Conservation (phyloP, 2,888 invertebrate genomes). For the Nowickia ferox region DNA sequence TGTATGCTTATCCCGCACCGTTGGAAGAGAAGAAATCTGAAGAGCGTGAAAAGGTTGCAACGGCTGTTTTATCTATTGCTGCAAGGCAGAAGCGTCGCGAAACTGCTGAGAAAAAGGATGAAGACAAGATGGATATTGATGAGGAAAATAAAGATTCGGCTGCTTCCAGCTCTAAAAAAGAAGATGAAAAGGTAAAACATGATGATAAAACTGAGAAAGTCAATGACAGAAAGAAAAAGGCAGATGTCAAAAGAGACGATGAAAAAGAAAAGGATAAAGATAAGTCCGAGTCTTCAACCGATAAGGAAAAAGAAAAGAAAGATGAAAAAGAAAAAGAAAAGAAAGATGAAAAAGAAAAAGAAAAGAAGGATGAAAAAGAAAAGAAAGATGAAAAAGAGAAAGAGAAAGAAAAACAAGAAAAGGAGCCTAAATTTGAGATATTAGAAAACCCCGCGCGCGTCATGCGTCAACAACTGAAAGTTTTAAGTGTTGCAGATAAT, state of each 20-base stretch:
- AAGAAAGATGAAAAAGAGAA: constrained; percentile 87
- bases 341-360: constrained; percentile 9
- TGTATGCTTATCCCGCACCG: constrained; percentile 98
- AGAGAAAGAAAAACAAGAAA: constrained; percentile 88
- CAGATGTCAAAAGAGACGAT: constrained; percentile 77
- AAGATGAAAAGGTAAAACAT: constrained; percentile 79
- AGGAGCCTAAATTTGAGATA: constrained; percentile 95
- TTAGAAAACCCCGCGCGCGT: constrained; percentile 97
- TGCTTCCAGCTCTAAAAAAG: constrained; percentile 84
- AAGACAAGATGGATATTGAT: constrained; percentile 95
- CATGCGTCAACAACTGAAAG: constrained; percentile 94
- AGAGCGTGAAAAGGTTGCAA: constrained; percentile 98
- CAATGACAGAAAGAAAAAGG: constrained; percentile 75
- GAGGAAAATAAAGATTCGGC: constrained; percentile 85
- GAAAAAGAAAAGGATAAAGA: constrained; percentile 82
- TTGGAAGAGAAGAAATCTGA: constrained; percentile 99
- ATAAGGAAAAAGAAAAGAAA: constrained; percentile 73
- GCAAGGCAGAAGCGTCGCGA: constrained; percentile 95
- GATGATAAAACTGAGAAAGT: constrained; percentile 79
- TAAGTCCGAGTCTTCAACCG: constrained; percentile 54
- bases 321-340: constrained; percentile 81
- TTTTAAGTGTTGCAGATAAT: constrained; percentile 91
- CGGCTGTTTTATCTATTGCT: constrained; percentile 98
- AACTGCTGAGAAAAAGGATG: constrained; percentile 85
- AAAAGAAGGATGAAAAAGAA: constrained; percentile 83